Percentiles rank a stretch among this genome's conserved stretches.
phyloP scores from a whole-genome alignment of 2,113 vertebrate species.

The Phoxinus phoxinus region DNA sequence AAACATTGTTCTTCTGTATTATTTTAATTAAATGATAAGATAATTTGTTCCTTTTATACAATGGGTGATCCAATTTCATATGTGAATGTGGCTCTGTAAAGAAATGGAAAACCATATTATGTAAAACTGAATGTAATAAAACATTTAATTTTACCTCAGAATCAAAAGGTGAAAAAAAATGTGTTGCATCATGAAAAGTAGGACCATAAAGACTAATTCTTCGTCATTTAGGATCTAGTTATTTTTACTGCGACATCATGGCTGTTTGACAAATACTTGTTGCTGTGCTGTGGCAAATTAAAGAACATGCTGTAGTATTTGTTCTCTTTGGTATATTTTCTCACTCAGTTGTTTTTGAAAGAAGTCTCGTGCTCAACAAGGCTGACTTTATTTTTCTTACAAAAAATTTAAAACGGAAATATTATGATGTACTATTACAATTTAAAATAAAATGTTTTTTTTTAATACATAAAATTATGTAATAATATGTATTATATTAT shows the following conservation, averaged over 20 bases:
- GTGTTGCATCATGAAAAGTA: neutral
- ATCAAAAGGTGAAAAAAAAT: neutral
- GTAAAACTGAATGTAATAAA: neutral
- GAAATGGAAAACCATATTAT: neutral
- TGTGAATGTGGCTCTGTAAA: neutral
- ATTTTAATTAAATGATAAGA: neutral
- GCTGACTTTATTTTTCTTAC: too few species aligned
- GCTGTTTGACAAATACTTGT: neutral
- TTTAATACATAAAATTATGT: neutral
- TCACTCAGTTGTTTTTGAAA: neutral
- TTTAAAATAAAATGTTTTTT: neutral
- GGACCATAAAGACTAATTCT: neutral
- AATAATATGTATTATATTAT: neutral
- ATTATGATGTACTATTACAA: neutral
- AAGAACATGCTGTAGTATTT: neutral
- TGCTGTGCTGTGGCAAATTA: neutral
- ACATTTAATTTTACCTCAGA: neutral
- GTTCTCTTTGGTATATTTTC: neutral
- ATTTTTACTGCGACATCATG: neutral
- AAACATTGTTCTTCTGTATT: neutral
- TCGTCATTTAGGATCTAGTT: neutral
- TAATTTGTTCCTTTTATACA: neutral
- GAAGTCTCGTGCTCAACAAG: neutral
- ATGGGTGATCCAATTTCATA: neutral
- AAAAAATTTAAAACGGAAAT: neutral